Conservation (phyloP, 1,140 invertebrate species). For the Gryon sp. region DNA sequence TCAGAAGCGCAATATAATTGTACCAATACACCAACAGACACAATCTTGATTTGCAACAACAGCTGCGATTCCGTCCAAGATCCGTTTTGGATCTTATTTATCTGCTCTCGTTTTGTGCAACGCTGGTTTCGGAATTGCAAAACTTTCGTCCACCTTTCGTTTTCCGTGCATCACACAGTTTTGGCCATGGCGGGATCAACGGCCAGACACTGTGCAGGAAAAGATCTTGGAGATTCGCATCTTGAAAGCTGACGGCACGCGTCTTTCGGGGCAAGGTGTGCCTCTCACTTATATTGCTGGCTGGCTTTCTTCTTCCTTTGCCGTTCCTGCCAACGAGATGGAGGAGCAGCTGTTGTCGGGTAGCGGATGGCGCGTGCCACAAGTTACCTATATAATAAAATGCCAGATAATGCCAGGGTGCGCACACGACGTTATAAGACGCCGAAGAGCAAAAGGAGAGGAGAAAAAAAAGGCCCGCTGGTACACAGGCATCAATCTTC, state of each 20-base stretch:
- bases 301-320: conserved; percentile 64
- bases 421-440: conserved; percentile 64
- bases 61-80: conserved; percentile 28
- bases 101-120: conserved; percentile 51
- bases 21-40: no score
- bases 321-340: conserved; percentile 65
- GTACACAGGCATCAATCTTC: conserved; percentile 59
- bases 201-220: conserved; percentile 68
- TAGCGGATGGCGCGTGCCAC: conserved; percentile 78
- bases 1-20: no score
- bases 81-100: conserved; percentile 30
- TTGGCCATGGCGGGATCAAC: conserved; percentile 66
- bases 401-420: conserved; percentile 77
- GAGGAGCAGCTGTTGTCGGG: conserved; percentile 76
- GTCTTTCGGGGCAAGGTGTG: conserved; percentile 74
- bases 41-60: conserved; percentile 44
- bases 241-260: conserved; percentile 75
- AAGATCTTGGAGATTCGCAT: conserved; percentile 74
- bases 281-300: conserved; percentile 73
- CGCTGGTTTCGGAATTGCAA: conserved; percentile 48
- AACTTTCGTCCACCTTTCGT: conserved; percentile 60
- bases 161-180: conserved; percentile 36
- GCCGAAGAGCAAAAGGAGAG: conserved; percentile 62
- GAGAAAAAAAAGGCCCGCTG: conserved; percentile 59
- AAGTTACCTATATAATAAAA: conserved; percentile 78